phyloP scores from a whole-genome alignment of 2,797 vertebrate genomes.

The Peromyscus aztecus region DNA sequence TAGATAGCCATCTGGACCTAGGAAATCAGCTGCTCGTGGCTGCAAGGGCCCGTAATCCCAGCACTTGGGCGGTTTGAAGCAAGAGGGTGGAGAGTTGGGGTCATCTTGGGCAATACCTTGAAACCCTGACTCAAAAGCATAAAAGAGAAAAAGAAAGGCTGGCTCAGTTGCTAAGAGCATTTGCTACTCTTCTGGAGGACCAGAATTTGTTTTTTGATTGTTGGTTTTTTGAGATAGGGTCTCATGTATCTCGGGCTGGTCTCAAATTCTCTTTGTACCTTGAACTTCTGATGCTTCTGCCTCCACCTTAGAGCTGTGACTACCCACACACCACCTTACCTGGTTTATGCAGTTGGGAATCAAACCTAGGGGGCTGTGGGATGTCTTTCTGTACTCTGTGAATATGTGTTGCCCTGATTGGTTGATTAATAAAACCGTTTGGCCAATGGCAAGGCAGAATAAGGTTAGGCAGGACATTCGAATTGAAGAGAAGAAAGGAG shows the following conservation, averaged over 20 bases:
- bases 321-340: background rate
- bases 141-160: no score
- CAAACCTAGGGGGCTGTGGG: background rate
- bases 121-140: background rate
- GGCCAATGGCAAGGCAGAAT: no score
- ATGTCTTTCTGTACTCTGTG: no score
- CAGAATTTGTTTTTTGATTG: background rate
- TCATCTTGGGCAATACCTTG: background rate
- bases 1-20: no score
- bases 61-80: background rate
- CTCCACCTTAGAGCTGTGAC: background rate
- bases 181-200: background rate
- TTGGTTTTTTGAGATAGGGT: background rate
- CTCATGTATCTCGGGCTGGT: background rate
- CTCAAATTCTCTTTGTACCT: background rate
- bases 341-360: background rate
- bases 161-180: background rate
- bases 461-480: no score
- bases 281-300: background rate
- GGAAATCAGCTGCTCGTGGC: background rate
- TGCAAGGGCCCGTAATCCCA: background rate
- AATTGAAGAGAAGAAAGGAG: no score
- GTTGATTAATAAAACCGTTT: no score
- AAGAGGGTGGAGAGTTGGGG: background rate
- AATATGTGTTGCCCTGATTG: no score